A percentile compares a stretch with the other conserved stretches of the same genome.
These are phyloP conservation scores for Xiphorhynchus elegans DNA, from an alignment of 2,113 vertebrate genomes.

Conservation along the genomic window DNA sequence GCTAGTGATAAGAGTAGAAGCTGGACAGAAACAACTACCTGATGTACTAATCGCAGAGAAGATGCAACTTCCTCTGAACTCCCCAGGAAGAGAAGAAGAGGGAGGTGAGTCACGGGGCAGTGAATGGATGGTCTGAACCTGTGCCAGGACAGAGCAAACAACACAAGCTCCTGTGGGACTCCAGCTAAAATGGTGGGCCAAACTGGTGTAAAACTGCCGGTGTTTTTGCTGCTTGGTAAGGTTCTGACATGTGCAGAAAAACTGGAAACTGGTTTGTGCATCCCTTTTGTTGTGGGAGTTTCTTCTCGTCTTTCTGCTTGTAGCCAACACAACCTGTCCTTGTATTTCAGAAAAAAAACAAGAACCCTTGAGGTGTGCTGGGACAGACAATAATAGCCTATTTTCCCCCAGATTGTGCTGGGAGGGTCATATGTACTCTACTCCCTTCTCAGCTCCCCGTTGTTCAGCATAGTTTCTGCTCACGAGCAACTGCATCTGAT, in stretches of 20 bases:
- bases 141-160: not conserved
- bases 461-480: not conserved
- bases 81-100: not conserved
- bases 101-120: not conserved
- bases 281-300: not conserved
- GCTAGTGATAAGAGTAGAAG: not conserved
- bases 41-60: not conserved
- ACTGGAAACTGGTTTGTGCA: fast-evolving
- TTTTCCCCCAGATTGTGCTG: fast-evolving
- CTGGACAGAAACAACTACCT: not conserved
- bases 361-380: not conserved
- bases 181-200: not conserved
- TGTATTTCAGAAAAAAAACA: not conserved
- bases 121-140: not conserved
- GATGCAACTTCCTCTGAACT: not conserved
- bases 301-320: not conserved
- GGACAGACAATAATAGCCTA: fast-evolving
- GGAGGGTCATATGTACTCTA: fast-evolving
- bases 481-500: fast-evolving
- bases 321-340: not conserved
- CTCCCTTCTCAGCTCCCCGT: fast-evolving
- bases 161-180: not conserved
- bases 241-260: not conserved
- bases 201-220: not conserved
- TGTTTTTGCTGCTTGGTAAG: not conserved